Evolutionary conservation across 2,888 invertebrate genomes (phyloP), one percentile per base, ranked within the genome.

Genomic region (Cylloceria caligata): DNA sequence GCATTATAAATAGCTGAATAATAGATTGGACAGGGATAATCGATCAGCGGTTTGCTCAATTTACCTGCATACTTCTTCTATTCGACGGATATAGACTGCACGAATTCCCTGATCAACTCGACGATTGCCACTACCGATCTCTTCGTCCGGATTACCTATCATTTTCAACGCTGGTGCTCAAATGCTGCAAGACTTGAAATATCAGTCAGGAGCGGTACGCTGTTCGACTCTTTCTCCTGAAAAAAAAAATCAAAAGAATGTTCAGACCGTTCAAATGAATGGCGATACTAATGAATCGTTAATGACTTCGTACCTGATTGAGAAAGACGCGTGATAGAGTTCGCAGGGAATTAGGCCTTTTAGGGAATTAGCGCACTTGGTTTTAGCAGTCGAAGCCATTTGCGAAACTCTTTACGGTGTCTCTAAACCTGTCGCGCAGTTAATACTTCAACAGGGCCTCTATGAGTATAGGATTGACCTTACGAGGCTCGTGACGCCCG

Each of bases 191-290:
- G 87, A 97, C 95, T 89, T 95, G 94, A 86, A 95, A 96, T 0
- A 96, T 95, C 47, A 96, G 94, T 67, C 95, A 94, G 27, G 97
- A 96, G 47, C 97, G 94, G 83, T 96, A 95, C 96, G 86, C 94
- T 95, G 84, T 95, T 95, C 81, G 96, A 94, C 21, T 90, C 89
- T 57, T 90, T 90, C 45, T 93, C 90, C 87, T 93, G 83, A 77
- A 72, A 84, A 77, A 87, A 87, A n/a, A n/a, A n/a, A n/a, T n/a
- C n/a, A n/a, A n/a, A 89, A 57, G 90, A 89, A 49, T n/a, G 5
- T 27, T 0, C 1, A 11, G 30, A 57, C 30, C 7, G 13, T 5
- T n/a, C 7, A 30, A 13, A 30, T 57, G 16, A 30, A 9, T 57
- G 57, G n/a, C 16, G n/a, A 1, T 16, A 1, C 4, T 0, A 36